Evolutionary conservation across 1,140 invertebrate genomes (phyloP), one percentile per base, ranked within the genome.

Genomic region (Tetramorium parvispinum): DNA sequence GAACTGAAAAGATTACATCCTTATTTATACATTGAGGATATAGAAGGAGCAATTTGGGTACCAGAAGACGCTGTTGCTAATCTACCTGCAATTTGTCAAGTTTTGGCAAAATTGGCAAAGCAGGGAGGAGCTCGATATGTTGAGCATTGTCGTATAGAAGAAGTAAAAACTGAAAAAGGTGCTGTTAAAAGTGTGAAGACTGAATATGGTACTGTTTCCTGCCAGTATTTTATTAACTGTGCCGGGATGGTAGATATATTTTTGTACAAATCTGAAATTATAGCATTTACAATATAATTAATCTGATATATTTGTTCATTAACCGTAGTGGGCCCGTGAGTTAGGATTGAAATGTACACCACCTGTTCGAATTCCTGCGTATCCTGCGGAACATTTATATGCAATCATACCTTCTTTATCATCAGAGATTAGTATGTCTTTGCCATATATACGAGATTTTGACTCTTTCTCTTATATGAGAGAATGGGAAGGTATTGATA

Each of bases 161-260:
- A 96, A 92, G 96, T 98, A 43, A 86, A 95, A 3, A 97, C 96
- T 13, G 94, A 96, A 90, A 96, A 97, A 91, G 93, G 94, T 24
- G 93, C 93, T 79, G 96, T 97, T 2, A 94, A 96, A 70, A 95
- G 94, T 73, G 96, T 97, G 2, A 94, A 96, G 78, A 97, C 97
- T 5, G 95, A 95, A 77, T 90, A 93, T 87, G 97, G 97, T 71
- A 94, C 91, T 51, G 96, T 97, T 61, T 88, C 95, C 24, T 97
- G 97, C 94, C 96, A 97, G 94, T 97, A 97, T 93, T 97, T 98
- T 93, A 95, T 97, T 8, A 97, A 97, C 93, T 97, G 97, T 94
- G 96, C 97, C 86, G 97, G 97, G 89, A 97, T 97, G 97, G 96
- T 97, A 94, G 94, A 24, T 73, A 43, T 53, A 55, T 55, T 63